Conservation (phyloP, 2,113 vertebrate genomes). For the Corythornis cristatus region DNA sequence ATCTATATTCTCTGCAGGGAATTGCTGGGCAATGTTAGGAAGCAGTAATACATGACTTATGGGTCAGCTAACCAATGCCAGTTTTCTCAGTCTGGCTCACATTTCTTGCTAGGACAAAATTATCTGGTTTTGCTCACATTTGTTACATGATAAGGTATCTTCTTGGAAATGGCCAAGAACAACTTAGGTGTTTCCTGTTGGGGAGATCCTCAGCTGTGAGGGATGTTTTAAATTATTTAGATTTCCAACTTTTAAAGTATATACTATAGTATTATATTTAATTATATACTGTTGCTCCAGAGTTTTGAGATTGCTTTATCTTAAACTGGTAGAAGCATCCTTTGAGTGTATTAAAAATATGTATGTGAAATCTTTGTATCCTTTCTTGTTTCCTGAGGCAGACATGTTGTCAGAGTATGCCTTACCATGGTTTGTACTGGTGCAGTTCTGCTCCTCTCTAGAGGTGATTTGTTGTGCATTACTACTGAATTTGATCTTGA, state of each 20-base stretch:
- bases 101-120: background rate
- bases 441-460: background rate
- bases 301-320: background rate
- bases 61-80: background rate
- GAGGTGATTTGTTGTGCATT: background rate
- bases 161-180: background rate
- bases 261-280: background rate
- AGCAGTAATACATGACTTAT: background rate
- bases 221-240: background rate
- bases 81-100: background rate
- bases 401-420: background rate
- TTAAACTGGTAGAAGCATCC: background rate
- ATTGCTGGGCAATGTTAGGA: background rate
- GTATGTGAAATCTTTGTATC: background rate
- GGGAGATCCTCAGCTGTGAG: background rate
- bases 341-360: background rate
- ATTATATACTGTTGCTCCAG: background rate
- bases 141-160: background rate
- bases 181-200: background rate
- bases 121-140: background rate
- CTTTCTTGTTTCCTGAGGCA: background rate
- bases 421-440: background rate
- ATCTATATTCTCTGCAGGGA: background rate
- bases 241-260: background rate
- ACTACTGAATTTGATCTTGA: background rate